Percentiles rank a stretch among this genome's conserved stretches.
Conservation (phyloP, 1,140 invertebrate genomes). For the Cylas formicarius region DNA sequence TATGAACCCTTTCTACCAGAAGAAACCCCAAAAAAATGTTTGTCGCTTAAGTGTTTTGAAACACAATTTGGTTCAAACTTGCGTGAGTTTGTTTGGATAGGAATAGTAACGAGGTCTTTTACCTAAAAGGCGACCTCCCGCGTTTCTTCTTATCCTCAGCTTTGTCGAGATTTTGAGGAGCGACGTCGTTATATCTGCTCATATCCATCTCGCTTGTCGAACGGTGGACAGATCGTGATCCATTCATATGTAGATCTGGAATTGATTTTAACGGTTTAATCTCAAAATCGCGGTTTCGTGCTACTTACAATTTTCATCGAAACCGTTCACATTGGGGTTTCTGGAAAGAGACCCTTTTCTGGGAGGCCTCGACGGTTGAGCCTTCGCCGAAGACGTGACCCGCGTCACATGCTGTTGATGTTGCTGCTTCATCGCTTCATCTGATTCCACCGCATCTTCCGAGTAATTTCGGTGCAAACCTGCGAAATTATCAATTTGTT, state of each 20-base stretch:
- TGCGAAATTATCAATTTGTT: slow-evolving; percentile 39
- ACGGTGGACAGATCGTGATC: slow-evolving; percentile 54
- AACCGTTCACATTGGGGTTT: slow-evolving; percentile 32
- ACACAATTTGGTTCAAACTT: no score
- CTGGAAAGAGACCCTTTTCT: slow-evolving; percentile 66
- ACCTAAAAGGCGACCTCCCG: slow-evolving; percentile 85
- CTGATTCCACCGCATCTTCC: slow-evolving; percentile 69
- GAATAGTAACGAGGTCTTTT: no score
- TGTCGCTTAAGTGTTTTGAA: no score
- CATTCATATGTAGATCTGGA: slow-evolving; percentile 40
- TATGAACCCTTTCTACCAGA: no score
- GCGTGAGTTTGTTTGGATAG: no score
- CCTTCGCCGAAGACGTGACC: slow-evolving; percentile 44
- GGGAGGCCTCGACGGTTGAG: slow-evolving; percentile 60
- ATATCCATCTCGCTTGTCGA: slow-evolving; percentile 69
- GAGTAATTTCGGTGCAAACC: slow-evolving; percentile 76
- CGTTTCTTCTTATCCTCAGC: slow-evolving; percentile 78
- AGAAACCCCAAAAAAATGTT: no score
- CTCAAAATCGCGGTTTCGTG: neutral
- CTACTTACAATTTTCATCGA: slow-evolving; percentile 36
- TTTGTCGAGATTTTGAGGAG: slow-evolving; percentile 47
- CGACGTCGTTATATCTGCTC: slow-evolving; percentile 53
- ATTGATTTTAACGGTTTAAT: neutral
- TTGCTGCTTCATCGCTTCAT: slow-evolving; percentile 55
- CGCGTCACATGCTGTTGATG: slow-evolving; percentile 31